Percentiles rank a stretch among this genome's conserved stretches.
Conservation (phyloP, 2,888 invertebrate species). For the Drosophila fulvimacula region DNA sequence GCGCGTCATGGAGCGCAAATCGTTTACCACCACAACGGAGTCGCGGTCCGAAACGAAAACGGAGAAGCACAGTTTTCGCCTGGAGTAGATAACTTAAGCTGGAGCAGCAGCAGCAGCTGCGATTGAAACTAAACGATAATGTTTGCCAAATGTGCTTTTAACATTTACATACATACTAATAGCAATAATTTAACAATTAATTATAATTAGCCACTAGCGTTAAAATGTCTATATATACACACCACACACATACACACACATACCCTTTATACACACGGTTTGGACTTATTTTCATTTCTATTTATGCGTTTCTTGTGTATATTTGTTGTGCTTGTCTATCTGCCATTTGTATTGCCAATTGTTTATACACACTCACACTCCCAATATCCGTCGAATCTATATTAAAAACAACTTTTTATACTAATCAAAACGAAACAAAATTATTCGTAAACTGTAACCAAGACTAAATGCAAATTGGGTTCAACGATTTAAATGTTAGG, state of each 20-base stretch:
- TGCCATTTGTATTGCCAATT: conserved; percentile 81
- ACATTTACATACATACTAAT: conserved; percentile 79
- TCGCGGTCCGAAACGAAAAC: conserved; percentile 84
- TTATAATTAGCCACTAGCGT: conserved; percentile 75
- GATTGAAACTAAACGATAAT: conserved; percentile 35
- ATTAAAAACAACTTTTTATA: conserved; percentile 17
- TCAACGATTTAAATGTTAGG: conserved; percentile 63
- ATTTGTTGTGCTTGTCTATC: conserved; percentile 60
- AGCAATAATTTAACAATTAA: conserved; percentile 75
- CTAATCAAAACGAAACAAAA: conserved; percentile 39
- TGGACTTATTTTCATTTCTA: conserved; percentile 29
- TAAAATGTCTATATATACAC: conserved; percentile 59
- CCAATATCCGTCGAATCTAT: conserved; percentile 21
- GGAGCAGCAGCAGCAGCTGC: conserved; percentile 20
- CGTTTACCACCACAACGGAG: conserved; percentile 84
- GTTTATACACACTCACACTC: conserved; percentile 25
- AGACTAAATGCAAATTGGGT: conserved; percentile 46
- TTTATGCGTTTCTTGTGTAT: conserved; percentile 37
- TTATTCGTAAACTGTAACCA: conserved; percentile 34
- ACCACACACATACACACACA: conserved; percentile 11
- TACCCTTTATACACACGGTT: conserved; percentile 26
- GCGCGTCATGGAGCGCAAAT: conserved; percentile 84
- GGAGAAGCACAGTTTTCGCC: conserved; percentile 84
- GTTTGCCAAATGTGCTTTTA: conserved; percentile 84
- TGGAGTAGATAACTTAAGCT: conserved; percentile 74